Conservation (phyloP, 1,140 invertebrate genomes). For the Euura saliciscinereae region DNA sequence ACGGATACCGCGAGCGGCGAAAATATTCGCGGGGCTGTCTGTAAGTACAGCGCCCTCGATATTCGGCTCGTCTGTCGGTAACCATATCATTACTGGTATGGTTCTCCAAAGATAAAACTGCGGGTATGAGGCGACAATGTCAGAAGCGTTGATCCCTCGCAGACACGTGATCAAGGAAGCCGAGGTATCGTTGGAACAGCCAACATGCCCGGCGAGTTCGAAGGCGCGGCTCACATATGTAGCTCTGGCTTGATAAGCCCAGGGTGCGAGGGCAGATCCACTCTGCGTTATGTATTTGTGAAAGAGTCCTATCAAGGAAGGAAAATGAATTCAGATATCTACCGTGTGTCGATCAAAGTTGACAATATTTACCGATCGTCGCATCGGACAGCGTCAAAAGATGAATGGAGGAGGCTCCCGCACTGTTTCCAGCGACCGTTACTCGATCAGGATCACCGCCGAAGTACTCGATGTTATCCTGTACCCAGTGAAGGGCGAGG, state of each 20-base stretch:
- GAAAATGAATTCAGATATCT: neutral
- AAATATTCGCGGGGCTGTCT: constrained; percentile 18
- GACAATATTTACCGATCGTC: constrained; percentile 36
- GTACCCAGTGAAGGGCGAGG: constrained; percentile 56
- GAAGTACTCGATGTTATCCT: constrained; percentile 45
- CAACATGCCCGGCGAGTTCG: constrained; percentile 17
- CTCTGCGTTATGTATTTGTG: constrained; percentile 64
- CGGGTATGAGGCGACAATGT: constrained; percentile 6
- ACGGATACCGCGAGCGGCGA: constrained; percentile 14
- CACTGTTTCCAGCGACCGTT: constrained; percentile 39
- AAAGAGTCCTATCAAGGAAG: constrained; percentile 58
- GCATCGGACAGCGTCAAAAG: constrained; percentile 61
- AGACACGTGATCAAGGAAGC: constrained; percentile 23
- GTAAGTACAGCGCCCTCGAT: constrained; percentile 25
- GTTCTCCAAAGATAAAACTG: constrained; percentile 15
- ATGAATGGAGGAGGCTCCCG: constrained; percentile 38
- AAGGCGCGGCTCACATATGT: constrained; percentile 16
- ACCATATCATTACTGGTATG: constrained; percentile 18
- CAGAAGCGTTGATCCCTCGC: constrained; percentile 9
- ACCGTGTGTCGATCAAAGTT: neutral
- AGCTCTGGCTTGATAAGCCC: constrained; percentile 49
- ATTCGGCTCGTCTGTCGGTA: constrained; percentile 24
- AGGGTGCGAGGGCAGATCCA: constrained; percentile 67
- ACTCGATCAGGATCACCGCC: constrained; percentile 44
- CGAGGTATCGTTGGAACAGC: constrained; percentile 23